Percentiles rank a stretch among this genome's conserved stretches.
phyloP scores from a whole-genome alignment of 2,888 invertebrate species.

The Steromphala cineraria region DNA sequence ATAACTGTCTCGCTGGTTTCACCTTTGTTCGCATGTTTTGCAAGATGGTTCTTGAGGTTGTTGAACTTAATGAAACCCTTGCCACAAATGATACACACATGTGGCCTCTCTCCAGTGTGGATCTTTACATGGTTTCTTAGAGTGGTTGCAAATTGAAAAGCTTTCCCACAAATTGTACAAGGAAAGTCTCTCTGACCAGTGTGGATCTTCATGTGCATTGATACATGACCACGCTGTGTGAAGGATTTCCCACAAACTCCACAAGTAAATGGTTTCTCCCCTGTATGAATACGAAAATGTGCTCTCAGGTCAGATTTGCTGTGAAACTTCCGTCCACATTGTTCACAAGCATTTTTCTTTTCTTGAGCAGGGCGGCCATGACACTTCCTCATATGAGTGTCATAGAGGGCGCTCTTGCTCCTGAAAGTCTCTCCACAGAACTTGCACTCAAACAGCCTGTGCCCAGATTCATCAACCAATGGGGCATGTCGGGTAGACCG shows the following conservation, averaged over 20 bases:
- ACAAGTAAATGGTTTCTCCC: conserved; percentile 19
- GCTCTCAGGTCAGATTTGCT: conserved; percentile 9
- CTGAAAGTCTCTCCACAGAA: conserved; percentile 13
- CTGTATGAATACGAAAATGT: conserved; percentile 21
- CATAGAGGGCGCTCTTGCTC: conserved; percentile 5
- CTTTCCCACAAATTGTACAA: conserved; percentile 16
- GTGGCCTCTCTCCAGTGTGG: conserved; percentile 5
- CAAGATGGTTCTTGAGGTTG: conserved; percentile 4
- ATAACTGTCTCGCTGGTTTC: not conserved
- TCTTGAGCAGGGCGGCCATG: not conserved
- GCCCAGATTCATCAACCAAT: not conserved
- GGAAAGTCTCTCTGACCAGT: not conserved
- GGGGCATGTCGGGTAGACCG: not conserved
- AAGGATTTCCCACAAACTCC: conserved; percentile 18
- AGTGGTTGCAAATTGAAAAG: conserved; percentile 3
- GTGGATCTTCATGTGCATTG: conserved; percentile 11
- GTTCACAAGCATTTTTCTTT: not conserved
- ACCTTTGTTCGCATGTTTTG: not conserved
- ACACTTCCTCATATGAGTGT: conserved; percentile 7
- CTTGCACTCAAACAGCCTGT: conserved; percentile 17
- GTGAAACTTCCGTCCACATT: conserved; percentile 2
- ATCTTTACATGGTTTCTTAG: not conserved
- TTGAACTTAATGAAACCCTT: conserved; percentile 3
- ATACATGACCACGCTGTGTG: conserved; percentile 10
- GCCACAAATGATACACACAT: not conserved